Percentiles rank a stretch among this genome's conserved stretches.
These are phyloP conservation scores for Myiozetetes cayanensis DNA, from an alignment of 2,113 vertebrate species.

Conservation along the genomic window DNA sequence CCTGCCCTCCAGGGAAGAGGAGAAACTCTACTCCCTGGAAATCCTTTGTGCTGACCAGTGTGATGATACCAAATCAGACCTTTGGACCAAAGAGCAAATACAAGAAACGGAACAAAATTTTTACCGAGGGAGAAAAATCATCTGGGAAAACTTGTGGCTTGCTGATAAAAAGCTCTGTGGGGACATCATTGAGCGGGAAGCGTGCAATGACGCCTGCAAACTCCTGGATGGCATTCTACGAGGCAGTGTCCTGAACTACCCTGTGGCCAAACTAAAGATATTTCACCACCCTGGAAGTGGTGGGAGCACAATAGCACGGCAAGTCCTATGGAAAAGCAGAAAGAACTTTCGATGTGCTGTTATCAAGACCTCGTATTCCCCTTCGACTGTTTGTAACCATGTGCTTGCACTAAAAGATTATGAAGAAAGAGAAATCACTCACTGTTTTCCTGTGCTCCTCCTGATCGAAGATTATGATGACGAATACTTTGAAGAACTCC, in stretches of 20 bases:
- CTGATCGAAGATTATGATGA: constrained; percentile 80
- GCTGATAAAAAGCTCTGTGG: constrained; percentile 72
- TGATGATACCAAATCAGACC: constrained; percentile 61
- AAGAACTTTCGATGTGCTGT: constrained; percentile 77
- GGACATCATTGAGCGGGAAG: constrained; percentile 79
- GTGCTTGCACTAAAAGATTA: constrained; percentile 78
- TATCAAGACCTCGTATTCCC: constrained; percentile 69
- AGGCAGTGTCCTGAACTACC: constrained; percentile 6
- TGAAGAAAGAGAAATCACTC: constrained; percentile 73
- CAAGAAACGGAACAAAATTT: constrained; percentile 73
- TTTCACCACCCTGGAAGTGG: constrained; percentile 87
- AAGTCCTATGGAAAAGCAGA: constrained; percentile 81
- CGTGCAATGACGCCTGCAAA: constrained; percentile 58
- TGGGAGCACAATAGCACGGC: constrained; percentile 83
- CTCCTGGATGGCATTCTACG: constrained; percentile 58
- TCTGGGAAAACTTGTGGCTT: constrained; percentile 83
- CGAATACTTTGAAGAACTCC: constrained; percentile 78
- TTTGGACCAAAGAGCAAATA: constrained; percentile 57
- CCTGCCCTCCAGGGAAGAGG: constrained; percentile 72
- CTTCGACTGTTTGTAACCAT: constrained; percentile 67
- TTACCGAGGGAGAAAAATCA: constrained; percentile 79
- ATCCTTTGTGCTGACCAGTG: constrained; percentile 79
- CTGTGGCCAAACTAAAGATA: constrained; percentile 76
- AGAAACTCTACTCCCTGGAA: constrained; percentile 77
- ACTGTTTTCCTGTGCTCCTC: constrained; percentile 78